Evolutionary conservation across 2,888 invertebrate genomes (phyloP).

Genomic region (Tetragonula carbonaria): DNA sequence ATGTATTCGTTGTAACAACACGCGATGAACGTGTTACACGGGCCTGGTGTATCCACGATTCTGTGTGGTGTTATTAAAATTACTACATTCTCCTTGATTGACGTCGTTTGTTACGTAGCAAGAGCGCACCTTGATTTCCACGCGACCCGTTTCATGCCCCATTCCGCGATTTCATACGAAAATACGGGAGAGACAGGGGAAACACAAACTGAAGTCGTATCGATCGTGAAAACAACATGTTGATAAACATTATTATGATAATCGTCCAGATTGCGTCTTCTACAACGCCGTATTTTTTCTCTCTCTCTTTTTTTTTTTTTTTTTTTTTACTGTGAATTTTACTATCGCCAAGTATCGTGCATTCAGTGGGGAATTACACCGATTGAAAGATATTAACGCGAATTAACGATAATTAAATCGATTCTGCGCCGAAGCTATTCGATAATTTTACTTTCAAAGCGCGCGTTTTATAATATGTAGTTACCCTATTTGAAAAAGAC

Average conservation of each 20-base stretch:
- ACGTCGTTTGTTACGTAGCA: slow-evolving; percentile 58
- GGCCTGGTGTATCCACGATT: slow-evolving; percentile 27
- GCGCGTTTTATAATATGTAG: too few species aligned
- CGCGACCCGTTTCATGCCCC: background rate
- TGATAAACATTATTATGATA: too few species aligned
- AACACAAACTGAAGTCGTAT: background rate
- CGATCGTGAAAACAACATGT: background rate
- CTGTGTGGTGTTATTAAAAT: slow-evolving; percentile 42
- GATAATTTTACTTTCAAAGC: too few species aligned
- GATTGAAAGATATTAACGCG: background rate
- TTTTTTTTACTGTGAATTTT: background rate
- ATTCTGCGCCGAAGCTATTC: too few species aligned
- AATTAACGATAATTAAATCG: background rate
- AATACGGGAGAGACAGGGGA: background rate
- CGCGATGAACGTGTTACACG: slow-evolving; percentile 26
- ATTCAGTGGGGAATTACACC: background rate
- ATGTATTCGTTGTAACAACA: background rate
- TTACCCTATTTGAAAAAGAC: too few species aligned
- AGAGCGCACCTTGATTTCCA: slow-evolving; percentile 47
- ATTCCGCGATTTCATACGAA: background rate
- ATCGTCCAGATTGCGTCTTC: too few species aligned
- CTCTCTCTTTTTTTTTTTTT: background rate
- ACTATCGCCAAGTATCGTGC: background rate
- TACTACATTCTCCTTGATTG: slow-evolving; percentile 63
- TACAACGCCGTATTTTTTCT: background rate